Evolutionary conservation across 2,888 invertebrate genomes (phyloP).

Genomic region (Argyresthia albistria): DNA sequence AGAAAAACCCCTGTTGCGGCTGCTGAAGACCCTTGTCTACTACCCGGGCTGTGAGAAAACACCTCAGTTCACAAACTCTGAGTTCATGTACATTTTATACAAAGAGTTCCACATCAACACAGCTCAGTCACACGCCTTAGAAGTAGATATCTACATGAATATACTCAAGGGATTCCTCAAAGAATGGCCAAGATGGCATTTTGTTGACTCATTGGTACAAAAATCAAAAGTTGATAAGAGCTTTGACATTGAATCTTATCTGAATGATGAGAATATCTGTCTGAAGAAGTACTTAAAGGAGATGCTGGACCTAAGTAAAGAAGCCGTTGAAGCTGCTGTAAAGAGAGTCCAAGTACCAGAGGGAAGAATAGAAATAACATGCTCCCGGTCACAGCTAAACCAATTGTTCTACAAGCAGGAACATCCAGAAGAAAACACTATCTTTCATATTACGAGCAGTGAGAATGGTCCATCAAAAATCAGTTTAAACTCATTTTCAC

Average conservation of each 20-base stretch:
- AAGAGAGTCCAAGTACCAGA: slow-evolving; percentile 10
- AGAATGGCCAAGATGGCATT: slow-evolving; percentile 55
- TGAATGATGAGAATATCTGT: slow-evolving; percentile 30
- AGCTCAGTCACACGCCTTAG: slow-evolving; percentile 26
- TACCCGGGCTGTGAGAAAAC: slow-evolving; percentile 33
- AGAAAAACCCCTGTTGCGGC: slow-evolving; percentile 42
- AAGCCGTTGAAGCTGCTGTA: slow-evolving; percentile 20
- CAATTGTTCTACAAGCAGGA: slow-evolving; percentile 32
- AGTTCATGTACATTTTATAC: slow-evolving; percentile 38
- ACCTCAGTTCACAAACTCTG: slow-evolving; percentile 41
- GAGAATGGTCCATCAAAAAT: background rate
- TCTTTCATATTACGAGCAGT: slow-evolving; percentile 28
- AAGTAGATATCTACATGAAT: slow-evolving; percentile 42
- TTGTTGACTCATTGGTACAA: slow-evolving; percentile 31
- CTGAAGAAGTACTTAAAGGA: slow-evolving; percentile 33
- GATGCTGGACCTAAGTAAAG: slow-evolving; percentile 26
- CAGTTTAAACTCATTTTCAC: background rate
- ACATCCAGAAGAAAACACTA: slow-evolving; percentile 19
- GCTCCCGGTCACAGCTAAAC: slow-evolving; percentile 26
- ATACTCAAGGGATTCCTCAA: slow-evolving; percentile 47
- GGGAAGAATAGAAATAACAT: background rate
- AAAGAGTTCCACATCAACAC: slow-evolving; percentile 38
- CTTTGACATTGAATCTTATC: slow-evolving; percentile 19
- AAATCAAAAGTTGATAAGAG: slow-evolving; percentile 19
- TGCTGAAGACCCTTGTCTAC: slow-evolving; percentile 36